Percentiles rank a stretch among this genome's conserved stretches.
Conservation (phyloP, 2,797 vertebrate species). For the Helicolenus hilgendorfi region DNA sequence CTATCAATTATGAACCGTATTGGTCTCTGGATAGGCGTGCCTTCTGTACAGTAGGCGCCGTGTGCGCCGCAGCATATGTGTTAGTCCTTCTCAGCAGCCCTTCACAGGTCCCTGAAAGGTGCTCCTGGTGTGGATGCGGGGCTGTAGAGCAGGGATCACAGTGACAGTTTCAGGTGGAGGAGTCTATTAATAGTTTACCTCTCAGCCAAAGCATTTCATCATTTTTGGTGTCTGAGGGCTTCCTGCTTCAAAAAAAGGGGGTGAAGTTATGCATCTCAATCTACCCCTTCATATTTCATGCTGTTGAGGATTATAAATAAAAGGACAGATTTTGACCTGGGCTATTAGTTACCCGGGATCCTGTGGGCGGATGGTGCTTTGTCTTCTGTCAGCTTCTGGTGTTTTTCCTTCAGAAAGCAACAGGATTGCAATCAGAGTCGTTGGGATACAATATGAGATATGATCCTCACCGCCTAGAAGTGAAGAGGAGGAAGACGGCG, state of each 20-base stretch:
- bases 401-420: slow-evolving; percentile 74
- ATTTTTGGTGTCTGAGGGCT: slow-evolving; percentile 89
- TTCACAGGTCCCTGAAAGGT: slow-evolving; percentile 76
- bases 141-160: slow-evolving; percentile 82
- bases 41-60: slow-evolving; percentile 41
- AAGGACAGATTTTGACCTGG: slow-evolving; percentile 86
- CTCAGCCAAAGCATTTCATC: slow-evolving; percentile 91
- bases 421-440: slow-evolving; percentile 75
- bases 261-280: slow-evolving; percentile 89
- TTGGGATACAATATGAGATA: slow-evolving; percentile 69
- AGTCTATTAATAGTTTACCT: slow-evolving; percentile 93
- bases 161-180: slow-evolving; percentile 93
- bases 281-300: slow-evolving; percentile 90
- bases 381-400: slow-evolving; percentile 81
- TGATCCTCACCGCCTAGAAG: slow-evolving; percentile 53
- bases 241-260: slow-evolving; percentile 85
- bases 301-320: slow-evolving; percentile 89
- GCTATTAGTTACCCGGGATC: slow-evolving; percentile 89
- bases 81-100: slow-evolving; percentile 67
- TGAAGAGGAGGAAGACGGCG: slow-evolving; percentile 33
- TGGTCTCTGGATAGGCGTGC: slow-evolving; percentile 33
- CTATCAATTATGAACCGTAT: slow-evolving; percentile 58
- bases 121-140: slow-evolving; percentile 78
- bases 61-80: slow-evolving; percentile 64
- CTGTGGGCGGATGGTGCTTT: slow-evolving; percentile 83